Evolutionary conservation across 2,113 vertebrate species (phyloP), one percentile per base, ranked within the genome.

Genomic region (Pteropus alecto): DNA sequence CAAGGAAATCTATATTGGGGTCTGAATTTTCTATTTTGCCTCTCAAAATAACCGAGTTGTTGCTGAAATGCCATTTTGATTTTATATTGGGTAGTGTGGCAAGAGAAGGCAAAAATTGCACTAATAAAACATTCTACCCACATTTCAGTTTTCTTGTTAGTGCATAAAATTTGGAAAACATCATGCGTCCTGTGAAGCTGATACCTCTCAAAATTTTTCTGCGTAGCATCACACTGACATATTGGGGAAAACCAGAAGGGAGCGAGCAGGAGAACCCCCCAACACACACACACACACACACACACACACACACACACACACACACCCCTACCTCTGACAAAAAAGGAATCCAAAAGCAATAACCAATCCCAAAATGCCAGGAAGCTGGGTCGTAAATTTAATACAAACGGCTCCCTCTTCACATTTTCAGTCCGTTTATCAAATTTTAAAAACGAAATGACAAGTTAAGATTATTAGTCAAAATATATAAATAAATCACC

Each of bases 391-490:
- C 84, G 92, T 95, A 82, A 98, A 97, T 92, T 94, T 76, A 63
- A 96, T 70, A 94, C 95, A 97, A 95, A 98, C 84, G 95, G 96
- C 95, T 96, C 92, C 71, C 6, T 96, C 19, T 90, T 97, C 97
- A 92, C 97, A 93, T 87, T 71, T 92, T 93, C 94, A 94, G 91
- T 96, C 76, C n/a, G 92, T 97, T 98, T 95, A 98, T 97, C 33
- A 97, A 97, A 43, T 95, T 87, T 94, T 97, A 85, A 91, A 68
- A 96, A 83, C 18, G 74, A 98, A 98, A 98, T 65, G 92, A 96
- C 96, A 97, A 95, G 96, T 77, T 96, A 87, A 96, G 96, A 92
- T 79, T 98, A 88, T 91, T 97, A 96, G 74, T 93, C 94, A 97
- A 97, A 93, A 93, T 73, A 96, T n/a, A 88, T 63, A 95, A 67